Evolutionary conservation across 2,888 invertebrate genomes (phyloP), one percentile per base, ranked within the genome.

Genomic region (Ctenicera cuprea): DNA sequence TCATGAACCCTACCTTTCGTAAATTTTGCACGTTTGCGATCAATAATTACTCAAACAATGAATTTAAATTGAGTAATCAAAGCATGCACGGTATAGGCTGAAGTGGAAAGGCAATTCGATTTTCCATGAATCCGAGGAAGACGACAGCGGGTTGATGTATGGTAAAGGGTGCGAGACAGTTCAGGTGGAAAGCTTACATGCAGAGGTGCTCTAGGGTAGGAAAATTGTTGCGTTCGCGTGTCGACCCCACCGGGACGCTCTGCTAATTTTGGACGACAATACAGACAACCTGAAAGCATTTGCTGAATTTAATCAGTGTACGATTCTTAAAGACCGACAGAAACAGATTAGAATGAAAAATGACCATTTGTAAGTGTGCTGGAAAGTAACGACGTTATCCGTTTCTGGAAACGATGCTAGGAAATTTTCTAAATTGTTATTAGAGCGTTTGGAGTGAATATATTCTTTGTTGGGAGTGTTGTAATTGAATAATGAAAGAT

Each of bases 41-140:
- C 41, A 61, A 61, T 61, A 61, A 61, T 61, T 61, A 43, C 61
- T 22, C 12, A 61, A 41, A 43, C 38, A 61, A 61, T 41, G 41
- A 61, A 61, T 61, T 22, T 61, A 61, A 61, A 61, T n/a, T 20
- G 61, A 61, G 61, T 61, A 41, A 20, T 61, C 61, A 61, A 61
- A 61, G 61, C 54, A 1, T 30, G 8, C 14, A 33, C 0, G 14
- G 54, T 5, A 12, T 7, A 16, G 14, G 1, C 52, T 26, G 14
- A 33, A 54, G 52, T 52, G 52, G 54, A 54, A 33, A 33, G 11
- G 7, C 14, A 7, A 33, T 54, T 26, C 8, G 54, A 54, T 54
- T 33, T 33, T 9, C 54, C 14, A 7, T 5, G n/a, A 12, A 30
- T 7, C 30, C n/a, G 30, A 54, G 14, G 14, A 14, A 33, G 54